Conservation (phyloP, 2,888 invertebrate species). For the Synergus itoensis region DNA sequence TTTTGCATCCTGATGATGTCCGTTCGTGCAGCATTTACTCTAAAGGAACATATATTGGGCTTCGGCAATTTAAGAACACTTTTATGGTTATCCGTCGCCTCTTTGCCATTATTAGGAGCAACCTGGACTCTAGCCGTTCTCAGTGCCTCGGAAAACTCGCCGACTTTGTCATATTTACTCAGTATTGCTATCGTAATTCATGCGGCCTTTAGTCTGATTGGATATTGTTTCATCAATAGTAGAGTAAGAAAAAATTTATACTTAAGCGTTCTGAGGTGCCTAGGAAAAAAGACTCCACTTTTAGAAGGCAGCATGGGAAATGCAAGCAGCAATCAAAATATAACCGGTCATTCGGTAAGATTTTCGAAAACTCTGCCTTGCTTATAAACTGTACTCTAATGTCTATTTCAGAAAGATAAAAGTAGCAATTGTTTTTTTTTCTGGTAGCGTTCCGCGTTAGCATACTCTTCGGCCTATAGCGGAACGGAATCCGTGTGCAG, state of each 20-base stretch:
- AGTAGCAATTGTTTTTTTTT: slow-evolving; percentile 44
- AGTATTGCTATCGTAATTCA: slow-evolving; percentile 88
- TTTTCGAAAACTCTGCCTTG: not conserved
- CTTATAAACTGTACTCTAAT: not conserved
- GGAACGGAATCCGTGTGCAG: slow-evolving; percentile 83
- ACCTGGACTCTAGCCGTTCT: slow-evolving; percentile 92
- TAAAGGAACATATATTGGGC: slow-evolving; percentile 93
- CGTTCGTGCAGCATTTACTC: slow-evolving; percentile 93
- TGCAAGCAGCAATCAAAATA: slow-evolving; percentile 87
- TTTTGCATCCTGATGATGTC: slow-evolving; percentile 90
- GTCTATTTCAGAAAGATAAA: slow-evolving; percentile 12
- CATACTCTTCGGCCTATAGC: slow-evolving; percentile 91
- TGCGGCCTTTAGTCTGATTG: slow-evolving; percentile 90
- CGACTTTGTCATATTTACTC: slow-evolving; percentile 87
- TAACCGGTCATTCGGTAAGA: slow-evolving; percentile 82
- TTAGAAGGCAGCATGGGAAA: slow-evolving; percentile 86
- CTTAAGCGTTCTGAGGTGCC: slow-evolving; percentile 85
- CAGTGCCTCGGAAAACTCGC: slow-evolving; percentile 86
- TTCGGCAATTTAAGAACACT: slow-evolving; percentile 85
- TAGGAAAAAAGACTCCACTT: slow-evolving; percentile 90
- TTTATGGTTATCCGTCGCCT: slow-evolving; percentile 92
- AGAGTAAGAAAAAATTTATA: slow-evolving; percentile 89
- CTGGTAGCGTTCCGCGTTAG: slow-evolving; percentile 86
- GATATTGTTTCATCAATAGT: slow-evolving; percentile 92
- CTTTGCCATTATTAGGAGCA: slow-evolving; percentile 89